Evolutionary conservation across 2,113 vertebrate species (phyloP).

Genomic region (Etheostoma spectabile): DNA sequence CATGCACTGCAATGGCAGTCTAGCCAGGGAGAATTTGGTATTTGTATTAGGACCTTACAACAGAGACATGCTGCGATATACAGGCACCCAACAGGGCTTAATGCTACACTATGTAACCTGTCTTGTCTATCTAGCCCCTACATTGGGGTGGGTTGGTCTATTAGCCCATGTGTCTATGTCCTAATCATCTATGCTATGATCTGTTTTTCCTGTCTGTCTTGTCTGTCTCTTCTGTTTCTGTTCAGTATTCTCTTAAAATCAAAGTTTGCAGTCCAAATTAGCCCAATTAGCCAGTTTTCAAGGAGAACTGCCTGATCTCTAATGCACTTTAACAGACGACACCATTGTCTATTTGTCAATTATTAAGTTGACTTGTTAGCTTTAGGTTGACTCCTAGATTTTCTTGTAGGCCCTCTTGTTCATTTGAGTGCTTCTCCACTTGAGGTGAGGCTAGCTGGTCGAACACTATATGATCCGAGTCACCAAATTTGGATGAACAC

Average conservation of each 20-base stretch:
- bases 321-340: constrained; percentile 60
- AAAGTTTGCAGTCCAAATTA: constrained; percentile 22
- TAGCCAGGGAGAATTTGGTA: constrained; percentile 6
- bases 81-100: constrained; percentile 7
- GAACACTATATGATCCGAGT: neutral
- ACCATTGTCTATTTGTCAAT: constrained; percentile 6
- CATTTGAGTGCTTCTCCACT: neutral
- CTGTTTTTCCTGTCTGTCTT: constrained; percentile 47
- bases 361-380: constrained; percentile 2
- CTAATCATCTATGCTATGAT: constrained; percentile 35
- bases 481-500: neutral
- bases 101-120: constrained; percentile 25
- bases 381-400: neutral
- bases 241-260: neutral
- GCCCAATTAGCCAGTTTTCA: constrained; percentile 23
- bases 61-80: constrained; percentile 11
- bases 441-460: neutral
- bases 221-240: constrained; percentile 27
- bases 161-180: constrained; percentile 39
- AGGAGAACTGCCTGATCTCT: constrained; percentile 18
- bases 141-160: constrained; percentile 21
- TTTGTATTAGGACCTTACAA: constrained; percentile 12
- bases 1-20: constrained; percentile 24
- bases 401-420: constrained; percentile 1
- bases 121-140: constrained; percentile 43